A percentile compares a stretch with the other conserved stretches of the same genome.
Conservation (phyloP, 2,113 vertebrate genomes). For the Sinocyclocheilus grahami region DNA sequence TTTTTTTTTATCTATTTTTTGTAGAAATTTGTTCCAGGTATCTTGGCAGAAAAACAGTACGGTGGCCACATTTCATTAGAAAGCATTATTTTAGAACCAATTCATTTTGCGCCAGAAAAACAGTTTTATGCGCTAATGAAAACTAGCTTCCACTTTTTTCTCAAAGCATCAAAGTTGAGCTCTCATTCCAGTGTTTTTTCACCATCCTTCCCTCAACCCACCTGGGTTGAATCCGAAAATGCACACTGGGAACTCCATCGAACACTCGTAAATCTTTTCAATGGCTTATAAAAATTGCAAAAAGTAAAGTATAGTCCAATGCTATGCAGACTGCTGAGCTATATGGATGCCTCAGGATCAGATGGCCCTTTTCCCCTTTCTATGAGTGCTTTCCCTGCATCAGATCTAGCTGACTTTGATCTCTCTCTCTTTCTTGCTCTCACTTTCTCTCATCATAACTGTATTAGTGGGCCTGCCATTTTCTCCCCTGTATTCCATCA, state of each 20-base stretch:
- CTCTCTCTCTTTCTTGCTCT: conserved; percentile 41
- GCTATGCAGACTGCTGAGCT: conserved; percentile 2
- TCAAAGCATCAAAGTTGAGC: background rate
- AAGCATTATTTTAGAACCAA: background rate
- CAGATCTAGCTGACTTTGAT: conserved; percentile 47
- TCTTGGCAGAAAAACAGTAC: background rate
- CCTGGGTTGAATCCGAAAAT: background rate
- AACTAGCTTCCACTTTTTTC: background rate
- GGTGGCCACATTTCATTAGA: background rate
- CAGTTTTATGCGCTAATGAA: background rate
- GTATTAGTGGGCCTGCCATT: conserved; percentile 47
- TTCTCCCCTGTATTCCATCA: conserved; percentile 46
- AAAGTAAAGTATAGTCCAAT: background rate
- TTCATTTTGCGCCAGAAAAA: background rate
- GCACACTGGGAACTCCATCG: background rate
- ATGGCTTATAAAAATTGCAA: background rate
- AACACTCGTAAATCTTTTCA: conserved; percentile 1
- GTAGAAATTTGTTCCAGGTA: conserved; percentile 14
- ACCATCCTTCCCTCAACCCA: background rate
- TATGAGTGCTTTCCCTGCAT: conserved; percentile 57
- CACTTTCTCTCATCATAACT: background rate
- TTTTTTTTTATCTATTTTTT: background rate
- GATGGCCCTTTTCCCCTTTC: conserved; percentile 1
- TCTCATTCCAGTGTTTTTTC: background rate
- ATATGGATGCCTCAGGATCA: conserved; percentile 1